These are phyloP conservation scores for Chaenocephalus aceratus DNA, from an alignment of 2,113 vertebrate genomes.

Conservation along the genomic window DNA sequence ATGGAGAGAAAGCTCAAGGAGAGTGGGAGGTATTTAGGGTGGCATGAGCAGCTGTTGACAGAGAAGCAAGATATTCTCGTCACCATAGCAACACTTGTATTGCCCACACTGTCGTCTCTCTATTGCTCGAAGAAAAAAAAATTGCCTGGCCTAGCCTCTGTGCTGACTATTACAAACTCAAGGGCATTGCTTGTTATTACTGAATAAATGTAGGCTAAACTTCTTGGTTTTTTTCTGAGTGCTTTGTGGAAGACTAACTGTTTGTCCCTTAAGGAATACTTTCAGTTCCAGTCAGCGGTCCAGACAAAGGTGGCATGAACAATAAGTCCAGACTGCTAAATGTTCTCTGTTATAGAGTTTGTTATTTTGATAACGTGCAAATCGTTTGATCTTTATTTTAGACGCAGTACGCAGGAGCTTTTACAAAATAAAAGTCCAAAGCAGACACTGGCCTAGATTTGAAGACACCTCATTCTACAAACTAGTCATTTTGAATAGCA, in stretches of 20 bases:
- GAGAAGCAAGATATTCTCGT: conserved; percentile 75
- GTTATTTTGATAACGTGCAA: conserved; percentile 1
- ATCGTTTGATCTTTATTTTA: conserved; percentile 3
- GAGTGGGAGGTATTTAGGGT: conserved; percentile 72
- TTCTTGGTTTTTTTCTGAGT: background rate
- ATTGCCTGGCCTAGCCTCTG: conserved; percentile 40
- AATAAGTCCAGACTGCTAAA: conserved; percentile 4
- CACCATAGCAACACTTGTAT: conserved; percentile 81
- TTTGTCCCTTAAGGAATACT: conserved; percentile 21
- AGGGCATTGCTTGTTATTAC: conserved; percentile 2
- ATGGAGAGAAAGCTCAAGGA: conserved; percentile 72
- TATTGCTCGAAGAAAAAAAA: conserved; percentile 45
- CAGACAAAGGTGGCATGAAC: background rate
- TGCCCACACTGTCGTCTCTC: conserved; percentile 71
- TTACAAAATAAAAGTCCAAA: conserved; percentile 14
- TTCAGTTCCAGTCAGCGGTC: conserved; percentile 41
- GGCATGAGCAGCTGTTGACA: conserved; percentile 83
- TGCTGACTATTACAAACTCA: conserved; percentile 27
- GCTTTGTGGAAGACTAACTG: conserved; percentile 4
- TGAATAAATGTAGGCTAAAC: conserved; percentile 10
- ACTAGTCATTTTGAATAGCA: background rate
- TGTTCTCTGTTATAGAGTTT: background rate
- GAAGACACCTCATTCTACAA: background rate
- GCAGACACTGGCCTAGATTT: conserved; percentile 37
- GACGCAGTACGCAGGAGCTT: background rate